A percentile compares a stretch with the other conserved stretches of the same genome.
phyloP scores from a whole-genome alignment of 2,888 invertebrate genomes.

The Apomyelois bistriatella region DNA sequence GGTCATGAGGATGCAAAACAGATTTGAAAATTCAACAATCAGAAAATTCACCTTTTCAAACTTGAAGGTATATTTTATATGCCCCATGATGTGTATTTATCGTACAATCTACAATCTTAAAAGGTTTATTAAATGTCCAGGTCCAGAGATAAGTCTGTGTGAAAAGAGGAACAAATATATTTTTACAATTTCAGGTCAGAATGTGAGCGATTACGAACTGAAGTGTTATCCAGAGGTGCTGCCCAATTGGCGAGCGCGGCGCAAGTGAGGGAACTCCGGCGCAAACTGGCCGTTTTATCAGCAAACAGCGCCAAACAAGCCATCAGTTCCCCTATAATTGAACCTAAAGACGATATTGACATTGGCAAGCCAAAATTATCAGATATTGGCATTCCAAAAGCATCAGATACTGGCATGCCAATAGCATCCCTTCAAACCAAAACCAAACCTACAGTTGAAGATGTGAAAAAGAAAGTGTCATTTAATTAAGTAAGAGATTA shows the following conservation, averaged over 20 bases:
- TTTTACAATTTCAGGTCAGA: constrained; percentile 42
- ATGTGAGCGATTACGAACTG: constrained; percentile 54
- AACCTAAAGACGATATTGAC: constrained; percentile 18
- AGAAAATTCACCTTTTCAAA: no score
- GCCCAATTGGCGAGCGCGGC: constrained; percentile 60
- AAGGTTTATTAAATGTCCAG: no score
- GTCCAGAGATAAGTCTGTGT: no score
- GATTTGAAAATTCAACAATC: no score
- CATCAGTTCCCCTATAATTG: constrained; percentile 20
- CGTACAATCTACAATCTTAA: no score
- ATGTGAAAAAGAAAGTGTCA: constrained; percentile 67
- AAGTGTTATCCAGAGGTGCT: constrained; percentile 60
- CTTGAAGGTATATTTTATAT: no score
- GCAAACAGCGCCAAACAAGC: constrained; percentile 22
- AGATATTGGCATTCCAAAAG: not conserved
- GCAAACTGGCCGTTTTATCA: constrained; percentile 48
- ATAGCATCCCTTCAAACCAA: constrained; percentile 28
- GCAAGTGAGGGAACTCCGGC: constrained; percentile 54
- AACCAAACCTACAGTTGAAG: constrained; percentile 36
- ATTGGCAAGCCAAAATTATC: constrained; percentile 19
- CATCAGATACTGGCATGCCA: constrained; percentile 28
- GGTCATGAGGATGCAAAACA: no score
- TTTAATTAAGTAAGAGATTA: constrained; percentile 44
- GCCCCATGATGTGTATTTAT: no score
- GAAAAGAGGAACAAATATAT: no score